Evolutionary conservation across 2,113 vertebrate genomes (phyloP).

Genomic region (Gnathonemus longibarbis): DNA sequence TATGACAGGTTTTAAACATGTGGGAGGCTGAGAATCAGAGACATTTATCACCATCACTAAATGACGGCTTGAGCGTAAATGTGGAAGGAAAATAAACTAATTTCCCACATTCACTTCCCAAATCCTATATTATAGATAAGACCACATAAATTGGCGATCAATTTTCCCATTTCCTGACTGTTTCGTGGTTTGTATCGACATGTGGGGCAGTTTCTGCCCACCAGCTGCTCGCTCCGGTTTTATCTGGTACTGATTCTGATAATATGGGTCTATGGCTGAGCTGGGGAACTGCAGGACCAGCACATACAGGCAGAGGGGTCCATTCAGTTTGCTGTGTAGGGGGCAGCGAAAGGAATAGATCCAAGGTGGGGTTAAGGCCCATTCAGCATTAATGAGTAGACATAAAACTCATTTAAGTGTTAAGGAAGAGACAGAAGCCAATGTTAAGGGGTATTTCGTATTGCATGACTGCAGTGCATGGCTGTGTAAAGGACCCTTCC

Average conservation of each 20-base stretch:
- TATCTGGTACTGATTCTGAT: background rate
- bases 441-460: background rate
- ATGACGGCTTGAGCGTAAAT: background rate
- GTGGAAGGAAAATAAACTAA: constrained; percentile 1
- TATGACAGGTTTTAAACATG: background rate
- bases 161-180: background rate
- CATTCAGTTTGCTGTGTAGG: background rate
- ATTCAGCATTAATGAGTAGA: background rate
- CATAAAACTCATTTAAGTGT: background rate
- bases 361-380: background rate
- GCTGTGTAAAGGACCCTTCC: background rate
- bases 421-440: background rate
- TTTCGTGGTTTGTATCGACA: background rate
- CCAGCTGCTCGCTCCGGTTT: no score
- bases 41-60: background rate
- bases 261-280: background rate
- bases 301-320: background rate
- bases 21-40: background rate
- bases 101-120: background rate
- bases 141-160: background rate
- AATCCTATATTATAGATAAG: background rate
- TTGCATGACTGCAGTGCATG: background rate
- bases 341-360: background rate
- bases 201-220: background rate
- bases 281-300: background rate